Conservation (phyloP, 2,797 vertebrate species). For the Smutsia temminckii region DNA sequence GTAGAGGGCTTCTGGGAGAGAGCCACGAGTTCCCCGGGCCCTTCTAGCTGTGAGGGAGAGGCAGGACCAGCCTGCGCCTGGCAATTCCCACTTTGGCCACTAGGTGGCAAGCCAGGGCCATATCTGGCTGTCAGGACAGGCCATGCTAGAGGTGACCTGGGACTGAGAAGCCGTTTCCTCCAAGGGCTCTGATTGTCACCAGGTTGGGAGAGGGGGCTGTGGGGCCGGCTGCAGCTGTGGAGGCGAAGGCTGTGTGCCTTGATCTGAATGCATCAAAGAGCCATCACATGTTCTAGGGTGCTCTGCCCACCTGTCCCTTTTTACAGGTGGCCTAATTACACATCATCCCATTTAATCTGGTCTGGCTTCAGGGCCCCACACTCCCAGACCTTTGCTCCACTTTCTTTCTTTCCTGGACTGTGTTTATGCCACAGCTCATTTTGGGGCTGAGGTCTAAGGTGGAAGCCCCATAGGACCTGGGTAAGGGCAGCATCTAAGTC, state of each 20-base stretch:
- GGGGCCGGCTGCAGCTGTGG: background rate
- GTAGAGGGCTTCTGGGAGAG: background rate
- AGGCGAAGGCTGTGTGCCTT: background rate
- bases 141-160: rapidly evolving
- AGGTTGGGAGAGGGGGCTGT: background rate
- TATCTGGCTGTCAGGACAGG: rapidly evolving
- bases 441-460: background rate
- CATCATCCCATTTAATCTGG: background rate
- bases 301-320: background rate
- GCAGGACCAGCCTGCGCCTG: background rate
- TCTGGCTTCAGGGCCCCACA: background rate
- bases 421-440: background rate
- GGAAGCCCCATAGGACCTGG: background rate
- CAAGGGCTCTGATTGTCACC: background rate
- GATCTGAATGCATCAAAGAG: background rate
- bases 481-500: background rate
- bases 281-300: background rate
- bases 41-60: background rate
- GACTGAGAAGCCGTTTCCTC: background rate
- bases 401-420: background rate
- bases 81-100: background rate
- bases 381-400: rapidly evolving
- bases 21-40: rapidly evolving
- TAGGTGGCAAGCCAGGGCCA: background rate
- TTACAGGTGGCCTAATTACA: too few relatives aligned